Evolutionary conservation across 1,140 invertebrate species (phyloP).

Genomic region (silkworm (Bombyx mori)): ASM3026992v2 NC_085120.1:3947501-3948000

Average conservation of each 20-base stretch:
- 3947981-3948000: too few relatives aligned
- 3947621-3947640: conserved; percentile 63
- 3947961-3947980: too few relatives aligned
- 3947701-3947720: conserved; percentile 12
- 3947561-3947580: conserved; percentile 14
- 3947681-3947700: conserved; percentile 25
- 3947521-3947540: too few relatives aligned
- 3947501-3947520: too few relatives aligned
- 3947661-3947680: conserved; percentile 39
- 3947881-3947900: background rate
- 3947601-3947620: conserved; percentile 60
- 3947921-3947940: too few relatives aligned
- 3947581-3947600: conserved; percentile 20
- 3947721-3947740: conserved; percentile 12
- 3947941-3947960: too few relatives aligned
- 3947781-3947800: background rate
- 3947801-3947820: too few relatives aligned
- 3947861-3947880: background rate
- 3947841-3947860: background rate
- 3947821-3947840: background rate
- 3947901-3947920: background rate
- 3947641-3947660: conserved; percentile 66
- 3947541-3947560: too few relatives aligned
- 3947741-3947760: background rate
- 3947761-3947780: background rate